Percentiles rank a stretch among this genome's conserved stretches.
phyloP scores from a whole-genome alignment of 2,113 vertebrate species.

The Chaetorhynchus papuensis region DNA sequence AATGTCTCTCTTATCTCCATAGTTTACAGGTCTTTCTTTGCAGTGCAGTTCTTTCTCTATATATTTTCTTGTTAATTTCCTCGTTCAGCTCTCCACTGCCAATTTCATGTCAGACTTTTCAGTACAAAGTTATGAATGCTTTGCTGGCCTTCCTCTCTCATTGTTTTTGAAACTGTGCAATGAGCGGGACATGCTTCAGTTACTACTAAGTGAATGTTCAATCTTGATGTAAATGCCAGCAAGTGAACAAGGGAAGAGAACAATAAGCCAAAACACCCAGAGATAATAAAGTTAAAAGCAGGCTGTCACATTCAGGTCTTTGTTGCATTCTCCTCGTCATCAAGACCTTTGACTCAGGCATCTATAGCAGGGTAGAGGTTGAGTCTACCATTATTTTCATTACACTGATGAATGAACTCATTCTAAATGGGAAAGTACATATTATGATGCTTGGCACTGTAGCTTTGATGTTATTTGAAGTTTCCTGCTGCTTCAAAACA shows the following conservation, averaged over 20 bases:
- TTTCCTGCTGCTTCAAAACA: not conserved
- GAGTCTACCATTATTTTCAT: not conserved
- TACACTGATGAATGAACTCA: not conserved
- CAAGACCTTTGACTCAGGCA: conserved; percentile 10
- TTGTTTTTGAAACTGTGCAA: not conserved
- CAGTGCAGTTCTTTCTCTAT: not conserved
- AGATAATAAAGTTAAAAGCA: not conserved
- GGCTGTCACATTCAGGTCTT: not conserved
- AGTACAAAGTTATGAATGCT: not conserved
- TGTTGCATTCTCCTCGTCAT: not conserved
- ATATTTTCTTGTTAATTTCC: not conserved
- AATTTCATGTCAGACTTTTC: not conserved
- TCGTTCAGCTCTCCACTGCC: not conserved
- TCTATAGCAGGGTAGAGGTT: not conserved
- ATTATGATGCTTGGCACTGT: conserved; percentile 15
- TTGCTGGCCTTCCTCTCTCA: not conserved
- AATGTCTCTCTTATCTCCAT: not conserved
- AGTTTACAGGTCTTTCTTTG: not conserved
- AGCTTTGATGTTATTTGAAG: conserved; percentile 24
- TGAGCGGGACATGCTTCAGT: not conserved
- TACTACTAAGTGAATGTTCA: not conserved
- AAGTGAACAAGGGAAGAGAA: not conserved
- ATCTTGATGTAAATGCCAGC: not conserved
- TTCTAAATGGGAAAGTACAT: conserved; percentile 28
- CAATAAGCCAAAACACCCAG: not conserved